Base-by-base conservation (phyloP, 2,113 vertebrate species). In the Myotis lucifugus region DNA sequence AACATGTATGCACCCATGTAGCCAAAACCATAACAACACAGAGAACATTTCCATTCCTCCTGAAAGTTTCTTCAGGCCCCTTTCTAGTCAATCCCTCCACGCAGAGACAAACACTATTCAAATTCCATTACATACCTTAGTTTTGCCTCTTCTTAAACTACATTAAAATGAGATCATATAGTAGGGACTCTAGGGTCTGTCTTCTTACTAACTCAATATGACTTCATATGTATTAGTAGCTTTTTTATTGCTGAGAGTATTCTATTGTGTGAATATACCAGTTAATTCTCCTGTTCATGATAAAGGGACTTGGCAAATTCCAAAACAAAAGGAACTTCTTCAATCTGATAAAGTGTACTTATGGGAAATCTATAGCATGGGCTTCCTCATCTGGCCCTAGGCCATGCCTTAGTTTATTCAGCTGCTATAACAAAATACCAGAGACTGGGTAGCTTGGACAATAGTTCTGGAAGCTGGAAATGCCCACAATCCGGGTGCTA, bases 281-380 rank as follows among this genome's bases (percentile, higher is more conserved):
- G 40, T 74, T 90, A 23, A 40, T 96, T 54, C n/a, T 93, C 64
- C 46, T 93, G 15, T 78, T 95, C 14, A 8, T 93, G 59, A 87
- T 56, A 78, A 73, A 91, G 7, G 37, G 25, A 18, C 15, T 46
- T 11, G 27, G 18, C 13, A 69, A 79, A 95, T 11, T 61, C 48
- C 56, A 34, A 34, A 90, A 64, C 25, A 18, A 73, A 32, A 17
- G 17, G 3, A 69, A 76, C 7, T 81, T 40, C 70, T 78, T 81
- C 9, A 85, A 32, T 48, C 12, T 54, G 18, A 69, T 46, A 74
- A 91, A 84, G 48, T 3, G 1, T 15, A 37, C 42, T 91, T 56
- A 52, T 37, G 27, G 27, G 50, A 84, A 93, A 85, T 46, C 21
- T 52, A 34, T 37, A 73, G 19, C 6, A 88, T 10, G 6, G 66